Evolutionary conservation across 2,797 vertebrate genomes (phyloP), one percentile per base, ranked within the genome.

Genomic region (Leptoclinus maculatus): DNA sequence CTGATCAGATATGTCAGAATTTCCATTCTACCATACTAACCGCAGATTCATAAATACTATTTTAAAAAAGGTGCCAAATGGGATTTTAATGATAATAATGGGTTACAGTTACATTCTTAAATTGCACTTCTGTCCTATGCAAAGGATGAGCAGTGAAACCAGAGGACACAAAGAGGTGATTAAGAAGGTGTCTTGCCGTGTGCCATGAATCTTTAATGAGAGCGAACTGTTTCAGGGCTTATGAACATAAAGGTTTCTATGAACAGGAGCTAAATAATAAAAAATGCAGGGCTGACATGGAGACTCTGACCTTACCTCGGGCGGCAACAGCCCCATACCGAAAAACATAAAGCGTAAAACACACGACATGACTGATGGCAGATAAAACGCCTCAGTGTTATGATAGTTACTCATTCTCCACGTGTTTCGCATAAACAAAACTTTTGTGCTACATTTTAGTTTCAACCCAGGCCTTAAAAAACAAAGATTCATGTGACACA

Each of bases 161-260:
- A 79, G 88, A 92, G 72, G 81, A 83, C 87, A 83, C 85, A 84
- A 82, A 80, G 69, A 83, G 67, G 78, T 89, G 87, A 93, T 92
- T 90, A 93, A 80, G 78, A 91, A 90, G 85, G 86, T 86, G 85
- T 86, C 87, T 66, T 84, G 82, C 87, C 81, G 86, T 88, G 82
- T 87, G 82, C 68, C 79, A 87, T 94, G 88, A 88, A 94, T 95
- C 82, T 93, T 94, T 94, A 85, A 95, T 90, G 78, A 79, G 73
- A 79, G 77, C 71, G 87, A 92, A 87, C 72, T 67, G 86, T 90
- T 87, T 79, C 70, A 80, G 72, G 84, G 81, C 73, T 87, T 87
- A 77, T 78, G 67, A 77, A 87, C 1, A 3, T 82, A 70, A 88
- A 90, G 79, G 56, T 71, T 73, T 90, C 79, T 78, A 84, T 21